phyloP scores from a whole-genome alignment of 2,888 invertebrate species.

The Chloromyia formosa region DNA sequence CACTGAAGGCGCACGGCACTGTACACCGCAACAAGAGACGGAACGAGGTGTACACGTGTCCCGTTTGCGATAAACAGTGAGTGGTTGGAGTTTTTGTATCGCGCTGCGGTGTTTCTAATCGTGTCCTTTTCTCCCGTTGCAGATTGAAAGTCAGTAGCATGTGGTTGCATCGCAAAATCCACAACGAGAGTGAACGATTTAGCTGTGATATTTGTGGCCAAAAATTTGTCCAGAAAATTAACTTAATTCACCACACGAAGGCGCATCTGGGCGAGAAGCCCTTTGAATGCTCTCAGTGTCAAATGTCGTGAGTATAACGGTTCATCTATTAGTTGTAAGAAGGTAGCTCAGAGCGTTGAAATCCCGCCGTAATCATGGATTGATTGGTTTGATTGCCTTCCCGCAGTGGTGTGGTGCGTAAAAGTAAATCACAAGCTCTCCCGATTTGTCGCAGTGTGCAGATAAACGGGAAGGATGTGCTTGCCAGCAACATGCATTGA shows the following conservation, averaged over 20 bases:
- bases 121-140: background rate
- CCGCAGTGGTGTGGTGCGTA: too few species aligned
- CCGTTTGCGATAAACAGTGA: conserved; percentile 63
- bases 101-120: background rate
- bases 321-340: too few species aligned
- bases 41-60: conserved; percentile 62
- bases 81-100: conserved; percentile 39
- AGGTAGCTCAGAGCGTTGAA: too few species aligned
- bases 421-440: too few species aligned
- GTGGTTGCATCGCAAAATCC: conserved; percentile 64
- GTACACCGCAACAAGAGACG: conserved; percentile 60
- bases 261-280: conserved; percentile 63
- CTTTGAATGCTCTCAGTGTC: conserved; percentile 62
- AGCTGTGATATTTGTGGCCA: conserved; percentile 64
- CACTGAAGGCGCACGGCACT: conserved; percentile 60
- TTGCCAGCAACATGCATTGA: too few species aligned
- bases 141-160: conserved; percentile 63
- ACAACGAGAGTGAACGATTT: conserved; percentile 63
- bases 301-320: conserved; percentile 57
- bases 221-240: conserved; percentile 64
- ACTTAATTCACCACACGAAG: conserved; percentile 62
- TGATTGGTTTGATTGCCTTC: too few species aligned
- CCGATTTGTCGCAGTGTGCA: too few species aligned
- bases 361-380: too few species aligned
- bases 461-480: too few species aligned